Percentiles rank a stretch among this genome's conserved stretches.
Conservation (phyloP, 2,113 vertebrate genomes). For the Phrynosoma blainvillii region DNA sequence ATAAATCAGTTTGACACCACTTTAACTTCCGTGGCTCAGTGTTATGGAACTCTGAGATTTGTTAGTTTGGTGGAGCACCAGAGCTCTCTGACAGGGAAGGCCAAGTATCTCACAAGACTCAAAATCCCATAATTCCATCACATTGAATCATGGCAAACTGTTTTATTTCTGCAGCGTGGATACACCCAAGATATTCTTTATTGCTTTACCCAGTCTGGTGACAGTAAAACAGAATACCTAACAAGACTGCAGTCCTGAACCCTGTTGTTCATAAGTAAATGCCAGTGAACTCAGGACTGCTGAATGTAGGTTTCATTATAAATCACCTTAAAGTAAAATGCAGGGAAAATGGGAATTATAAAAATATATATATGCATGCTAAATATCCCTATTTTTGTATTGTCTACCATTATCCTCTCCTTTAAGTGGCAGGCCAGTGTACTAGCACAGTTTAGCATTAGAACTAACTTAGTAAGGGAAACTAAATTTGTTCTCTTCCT, state of each 20-base stretch:
- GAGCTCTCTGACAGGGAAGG: too few species aligned
- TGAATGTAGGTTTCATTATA: background rate
- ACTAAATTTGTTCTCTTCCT: slow-evolving; percentile 72
- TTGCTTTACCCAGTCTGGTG: background rate
- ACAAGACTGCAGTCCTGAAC: background rate
- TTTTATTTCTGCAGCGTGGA: too few species aligned
- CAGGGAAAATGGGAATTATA: background rate
- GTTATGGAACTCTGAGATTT: too few species aligned
- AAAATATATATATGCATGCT: background rate
- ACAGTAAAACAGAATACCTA: background rate
- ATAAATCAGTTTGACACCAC: too few species aligned
- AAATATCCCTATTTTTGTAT: background rate
- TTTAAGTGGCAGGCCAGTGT: background rate
- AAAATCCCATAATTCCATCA: too few species aligned
- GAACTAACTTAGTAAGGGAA: slow-evolving; percentile 48
- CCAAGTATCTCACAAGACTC: too few species aligned
- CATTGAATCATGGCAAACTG: too few species aligned
- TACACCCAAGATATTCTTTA: background rate
- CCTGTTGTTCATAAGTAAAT: background rate
- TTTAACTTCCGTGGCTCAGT: too few species aligned
- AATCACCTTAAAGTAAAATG: background rate
- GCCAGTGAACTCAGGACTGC: background rate
- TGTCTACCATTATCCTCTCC: background rate
- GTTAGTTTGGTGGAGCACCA: too few species aligned
- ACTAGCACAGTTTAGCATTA: slow-evolving; percentile 15